Evolutionary conservation across 1,140 invertebrate genomes (phyloP), one percentile per base, ranked within the genome.

Genomic region (Dendroctonus ponderosae): DNA sequence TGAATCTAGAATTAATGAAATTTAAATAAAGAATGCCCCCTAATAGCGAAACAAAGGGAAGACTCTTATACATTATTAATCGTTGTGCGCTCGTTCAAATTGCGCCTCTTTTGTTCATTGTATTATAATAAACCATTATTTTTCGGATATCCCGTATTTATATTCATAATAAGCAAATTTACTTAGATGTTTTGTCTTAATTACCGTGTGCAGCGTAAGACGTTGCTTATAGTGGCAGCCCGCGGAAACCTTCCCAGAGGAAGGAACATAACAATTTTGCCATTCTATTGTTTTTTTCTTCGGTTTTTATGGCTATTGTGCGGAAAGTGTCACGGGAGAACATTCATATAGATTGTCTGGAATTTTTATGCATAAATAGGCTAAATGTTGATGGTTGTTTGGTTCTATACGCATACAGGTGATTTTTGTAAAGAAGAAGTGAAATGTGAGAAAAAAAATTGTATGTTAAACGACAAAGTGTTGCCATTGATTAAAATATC

Each of bases 221-320:
- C 50, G n/a, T 53, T 50, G 42, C n/a, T 42, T 41, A 7, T 40
- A 54, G 9, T 41, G 53, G 7, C 49, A 48, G 41, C 62, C 62
- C 54, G 50, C 62, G 62, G 42, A 65, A 65, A 67, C 48, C 57
- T 67, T 67, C 65, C 58, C 65, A 67, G 56, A 60, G 65, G 65
- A 67, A 67, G 65, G 65, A 67, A 67, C 57, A 67, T 46, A 67
- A 61, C 65, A 67, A 67, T 67, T 67, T 67, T 60, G 65, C 65
- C 61, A 67, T 67, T 67, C 65, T 67, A 67, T 67, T 67, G 65
- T 67, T 67, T 67, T 67, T 67, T 66, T 60, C 15, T 48, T 39
- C 56, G 4, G 56, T 51, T 38, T 61, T 61, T 3, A 26, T 26
- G 26, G 26, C 26, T 26, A 26, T 26, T 26, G 26, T 26, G 1